Evolutionary conservation across 2,888 invertebrate genomes (phyloP).

Genomic region (Megamerina dolium): DNA sequence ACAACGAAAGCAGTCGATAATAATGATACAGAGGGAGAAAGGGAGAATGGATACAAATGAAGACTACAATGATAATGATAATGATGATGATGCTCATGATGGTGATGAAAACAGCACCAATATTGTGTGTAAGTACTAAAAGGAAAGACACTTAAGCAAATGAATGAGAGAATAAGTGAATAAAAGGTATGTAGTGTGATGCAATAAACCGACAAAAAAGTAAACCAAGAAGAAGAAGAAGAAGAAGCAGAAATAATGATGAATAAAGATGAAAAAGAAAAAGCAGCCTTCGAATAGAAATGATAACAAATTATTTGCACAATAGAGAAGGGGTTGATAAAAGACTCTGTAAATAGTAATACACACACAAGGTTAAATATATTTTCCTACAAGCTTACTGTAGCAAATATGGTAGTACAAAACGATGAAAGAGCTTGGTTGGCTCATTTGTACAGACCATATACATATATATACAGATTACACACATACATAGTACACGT

Average conservation of each 20-base stretch:
- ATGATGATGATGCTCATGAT: background rate
- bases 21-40: conserved; percentile 6
- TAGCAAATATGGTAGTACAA: conserved; percentile 6
- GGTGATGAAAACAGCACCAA: background rate
- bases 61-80: background rate
- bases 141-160: conserved; percentile 16
- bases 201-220: conserved; percentile 4
- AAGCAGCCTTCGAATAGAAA: too few relatives aligned
- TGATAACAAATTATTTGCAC: too few relatives aligned
- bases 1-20: too few relatives aligned
- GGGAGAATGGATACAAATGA: too few relatives aligned
- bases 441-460: too few relatives aligned
- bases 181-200: conserved; percentile 4
- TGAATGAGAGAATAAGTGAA: conserved; percentile 15
- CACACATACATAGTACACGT: too few relatives aligned
- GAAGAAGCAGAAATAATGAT: background rate
- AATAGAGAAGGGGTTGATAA: conserved; percentile 11
- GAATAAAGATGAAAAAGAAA: background rate
- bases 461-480: too few relatives aligned
- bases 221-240: background rate
- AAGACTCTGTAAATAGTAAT: too few relatives aligned
- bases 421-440: background rate
- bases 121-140: conserved; percentile 1
- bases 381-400: too few relatives aligned
- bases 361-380: too few relatives aligned